phyloP scores from a whole-genome alignment of 2,797 vertebrate genomes.

The Hippopotamyrus pictus region DNA sequence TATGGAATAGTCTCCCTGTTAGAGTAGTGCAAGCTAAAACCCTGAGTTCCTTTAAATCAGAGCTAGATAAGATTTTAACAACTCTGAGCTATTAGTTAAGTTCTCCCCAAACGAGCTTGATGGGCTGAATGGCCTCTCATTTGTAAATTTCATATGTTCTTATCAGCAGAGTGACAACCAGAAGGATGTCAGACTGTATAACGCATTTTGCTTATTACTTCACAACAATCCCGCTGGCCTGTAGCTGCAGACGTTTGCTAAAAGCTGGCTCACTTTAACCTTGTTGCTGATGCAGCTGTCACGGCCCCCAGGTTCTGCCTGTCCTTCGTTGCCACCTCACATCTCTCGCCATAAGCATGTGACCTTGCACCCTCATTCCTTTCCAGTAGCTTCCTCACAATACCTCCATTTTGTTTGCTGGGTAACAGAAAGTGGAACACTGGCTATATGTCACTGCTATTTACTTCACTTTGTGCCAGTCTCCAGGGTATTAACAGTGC shows the following conservation, averaged over 20 bases:
- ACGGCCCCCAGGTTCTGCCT: neutral
- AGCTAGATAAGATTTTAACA: neutral
- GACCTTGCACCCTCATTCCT: neutral
- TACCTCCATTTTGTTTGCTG: neutral
- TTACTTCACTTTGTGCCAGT: neutral
- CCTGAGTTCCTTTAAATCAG: neutral
- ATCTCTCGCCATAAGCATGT: neutral
- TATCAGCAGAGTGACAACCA: neutral
- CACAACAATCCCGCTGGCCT: neutral
- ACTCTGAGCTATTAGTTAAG: neutral
- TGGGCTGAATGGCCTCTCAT: neutral
- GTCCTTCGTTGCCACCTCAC: neutral
- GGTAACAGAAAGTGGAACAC: neutral
- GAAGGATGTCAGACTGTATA: neutral
- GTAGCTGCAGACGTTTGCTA: neutral
- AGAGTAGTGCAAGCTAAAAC: neutral
- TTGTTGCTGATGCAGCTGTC: neutral
- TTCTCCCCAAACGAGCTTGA: neutral
- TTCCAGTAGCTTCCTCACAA: neutral
- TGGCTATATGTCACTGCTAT: neutral
- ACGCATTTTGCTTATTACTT: neutral
- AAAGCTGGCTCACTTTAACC: neutral
- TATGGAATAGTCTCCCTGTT: neutral
- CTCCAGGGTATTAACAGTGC: neutral
- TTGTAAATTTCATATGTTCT: neutral